Evolutionary conservation across 1,140 invertebrate species (phyloP).

Genomic region (Zaprionus lachaisei): DNA sequence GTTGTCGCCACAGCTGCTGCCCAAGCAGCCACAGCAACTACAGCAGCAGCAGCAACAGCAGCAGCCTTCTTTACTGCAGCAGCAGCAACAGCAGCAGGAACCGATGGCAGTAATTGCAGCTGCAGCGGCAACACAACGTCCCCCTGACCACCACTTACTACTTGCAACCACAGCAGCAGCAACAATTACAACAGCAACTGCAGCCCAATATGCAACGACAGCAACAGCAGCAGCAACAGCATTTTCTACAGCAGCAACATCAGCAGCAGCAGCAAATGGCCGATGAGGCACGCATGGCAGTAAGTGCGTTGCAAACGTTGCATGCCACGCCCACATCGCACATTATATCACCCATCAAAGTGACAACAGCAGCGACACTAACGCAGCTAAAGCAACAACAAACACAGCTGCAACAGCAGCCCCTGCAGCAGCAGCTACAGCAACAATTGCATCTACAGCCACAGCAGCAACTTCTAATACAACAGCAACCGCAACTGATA

Average conservation of each 20-base stretch:
- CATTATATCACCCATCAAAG: slow-evolving; percentile 42
- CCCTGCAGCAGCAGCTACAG: slow-evolving; percentile 33
- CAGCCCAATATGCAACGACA: slow-evolving; percentile 18
- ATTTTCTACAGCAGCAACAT: slow-evolving; percentile 28
- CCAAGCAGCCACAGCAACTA: slow-evolving; percentile 37
- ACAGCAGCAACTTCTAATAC: neutral
- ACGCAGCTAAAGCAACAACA: slow-evolving; percentile 37
- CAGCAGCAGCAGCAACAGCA: slow-evolving; percentile 39
- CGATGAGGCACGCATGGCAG: slow-evolving; percentile 69
- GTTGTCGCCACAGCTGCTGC: slow-evolving; percentile 63
- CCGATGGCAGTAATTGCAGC: slow-evolving; percentile 67
- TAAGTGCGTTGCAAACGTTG: slow-evolving; percentile 66
- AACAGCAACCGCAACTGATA: neutral
- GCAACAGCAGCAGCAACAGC: slow-evolving; percentile 12
- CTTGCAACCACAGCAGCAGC: slow-evolving; percentile 51
- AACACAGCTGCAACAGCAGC: slow-evolving; percentile 22
- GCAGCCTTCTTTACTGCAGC: slow-evolving; percentile 43
- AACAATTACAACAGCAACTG: slow-evolving; percentile 33
- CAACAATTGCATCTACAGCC: slow-evolving; percentile 19
- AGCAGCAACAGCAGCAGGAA: slow-evolving; percentile 50
- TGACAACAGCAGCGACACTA: slow-evolving; percentile 34
- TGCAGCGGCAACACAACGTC: slow-evolving; percentile 55
- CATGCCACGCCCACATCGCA: slow-evolving; percentile 64
- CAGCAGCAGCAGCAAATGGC: slow-evolving; percentile 54
- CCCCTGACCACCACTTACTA: slow-evolving; percentile 54